Evolutionary conservation across 2,113 vertebrate species (phyloP).

Genomic region (Antennarius striatus): DNA sequence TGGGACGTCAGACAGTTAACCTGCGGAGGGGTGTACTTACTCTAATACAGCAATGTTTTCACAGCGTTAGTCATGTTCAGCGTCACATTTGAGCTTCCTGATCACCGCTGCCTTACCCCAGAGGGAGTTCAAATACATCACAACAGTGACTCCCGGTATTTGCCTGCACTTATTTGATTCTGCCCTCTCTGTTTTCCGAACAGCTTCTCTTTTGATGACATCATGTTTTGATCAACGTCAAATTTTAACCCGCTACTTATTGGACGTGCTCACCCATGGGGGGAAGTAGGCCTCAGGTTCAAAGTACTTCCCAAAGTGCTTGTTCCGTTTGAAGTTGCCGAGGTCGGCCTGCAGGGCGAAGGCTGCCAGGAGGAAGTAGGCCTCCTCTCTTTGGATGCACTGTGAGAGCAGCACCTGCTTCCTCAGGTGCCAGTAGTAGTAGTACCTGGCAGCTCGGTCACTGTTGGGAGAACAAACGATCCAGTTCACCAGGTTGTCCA

Average conservation of each 20-base stretch:
- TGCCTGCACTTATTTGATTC: too few relatives aligned
- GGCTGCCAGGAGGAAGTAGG: constrained; percentile 96
- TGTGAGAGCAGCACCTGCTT: constrained; percentile 96
- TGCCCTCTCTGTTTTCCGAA: too few relatives aligned
- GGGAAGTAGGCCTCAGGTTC: constrained; percentile 97
- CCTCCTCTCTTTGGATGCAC: constrained; percentile 92
- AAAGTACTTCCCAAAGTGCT: constrained; percentile 96
- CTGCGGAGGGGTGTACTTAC: not conserved
- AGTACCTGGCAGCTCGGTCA: constrained; percentile 92
- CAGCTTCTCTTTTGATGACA: not conserved
- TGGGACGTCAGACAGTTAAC: constrained; percentile 9
- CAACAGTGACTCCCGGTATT: not conserved
- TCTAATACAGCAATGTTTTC: not conserved
- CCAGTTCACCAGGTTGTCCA: not conserved
- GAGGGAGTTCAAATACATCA: constrained; percentile 4
- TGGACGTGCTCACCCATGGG: constrained; percentile 85
- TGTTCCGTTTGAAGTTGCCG: constrained; percentile 95
- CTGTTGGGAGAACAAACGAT: constrained; percentile 65
- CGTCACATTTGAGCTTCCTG: not conserved
- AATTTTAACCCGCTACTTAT: not conserved
- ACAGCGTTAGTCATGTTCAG: not conserved
- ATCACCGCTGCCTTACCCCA: not conserved
- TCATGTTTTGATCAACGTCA: not conserved
- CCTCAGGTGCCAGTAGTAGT: constrained; percentile 98
- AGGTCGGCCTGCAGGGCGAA: constrained; percentile 97